A percentile compares a stretch with the other conserved stretches of the same genome.
These are phyloP conservation scores for Ectobius pallidus DNA, from an alignment of 2,888 invertebrate species.

Conservation along the genomic window DNA sequence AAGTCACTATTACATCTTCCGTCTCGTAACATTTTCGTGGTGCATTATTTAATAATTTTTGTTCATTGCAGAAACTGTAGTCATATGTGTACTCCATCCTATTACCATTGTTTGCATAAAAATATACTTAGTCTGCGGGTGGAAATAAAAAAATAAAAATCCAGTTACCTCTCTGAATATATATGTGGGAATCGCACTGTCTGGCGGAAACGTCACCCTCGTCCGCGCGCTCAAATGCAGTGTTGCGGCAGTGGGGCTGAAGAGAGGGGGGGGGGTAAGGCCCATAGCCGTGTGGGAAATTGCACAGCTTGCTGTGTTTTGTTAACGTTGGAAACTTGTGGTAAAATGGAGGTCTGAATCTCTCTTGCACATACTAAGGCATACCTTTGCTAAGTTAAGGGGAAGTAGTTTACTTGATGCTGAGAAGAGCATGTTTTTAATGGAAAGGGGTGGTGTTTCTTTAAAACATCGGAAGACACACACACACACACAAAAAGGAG, in stretches of 20 bases:
- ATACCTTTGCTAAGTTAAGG: neutral
- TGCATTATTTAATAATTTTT: no score
- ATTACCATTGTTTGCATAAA: no score
- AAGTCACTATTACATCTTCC: no score
- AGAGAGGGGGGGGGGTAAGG: neutral
- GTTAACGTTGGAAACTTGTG: constrained; percentile 23
- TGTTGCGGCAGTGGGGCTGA: neutral
- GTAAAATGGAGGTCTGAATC: constrained; percentile 12
- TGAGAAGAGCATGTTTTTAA: constrained; percentile 19
- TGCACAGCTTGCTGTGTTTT: constrained; percentile 27
- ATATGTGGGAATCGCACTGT: no score
- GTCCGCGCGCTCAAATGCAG: neutral
- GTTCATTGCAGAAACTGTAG: no score
- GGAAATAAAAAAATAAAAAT: no score
- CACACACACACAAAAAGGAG: no score
- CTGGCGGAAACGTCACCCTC: neutral
- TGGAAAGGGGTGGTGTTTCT: neutral
- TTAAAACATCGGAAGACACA: neutral
- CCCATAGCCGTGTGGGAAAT: constrained; percentile 19
- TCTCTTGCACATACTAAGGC: neutral
- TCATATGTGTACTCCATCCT: no score
- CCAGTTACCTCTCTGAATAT: no score
- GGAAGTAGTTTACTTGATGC: constrained; percentile 21
- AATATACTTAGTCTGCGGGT: no score
- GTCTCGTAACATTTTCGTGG: no score